Percentiles rank a stretch among this genome's conserved stretches.
These are phyloP conservation scores for Schmidtea mediterranea DNA, from an alignment of 1,140 invertebrate species.

Conservation along the genomic window DNA sequence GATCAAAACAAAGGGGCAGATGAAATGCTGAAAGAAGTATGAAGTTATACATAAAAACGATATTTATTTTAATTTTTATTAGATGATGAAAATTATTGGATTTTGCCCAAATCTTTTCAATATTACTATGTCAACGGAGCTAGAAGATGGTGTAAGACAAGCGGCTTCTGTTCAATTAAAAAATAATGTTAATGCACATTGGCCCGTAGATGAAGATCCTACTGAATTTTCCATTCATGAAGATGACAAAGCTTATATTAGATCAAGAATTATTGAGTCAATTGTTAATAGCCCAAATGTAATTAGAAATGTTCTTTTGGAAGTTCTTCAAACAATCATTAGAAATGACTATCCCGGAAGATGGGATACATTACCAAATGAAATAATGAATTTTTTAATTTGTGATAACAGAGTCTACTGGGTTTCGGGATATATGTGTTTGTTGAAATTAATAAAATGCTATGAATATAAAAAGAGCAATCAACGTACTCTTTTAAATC, in stretches of 20 bases:
- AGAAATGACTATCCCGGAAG: slow-evolving; percentile 78
- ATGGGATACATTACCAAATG: slow-evolving; percentile 82
- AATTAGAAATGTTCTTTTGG: slow-evolving; percentile 35
- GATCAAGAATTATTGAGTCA: slow-evolving; percentile 72
- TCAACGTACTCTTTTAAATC: slow-evolving; percentile 57
- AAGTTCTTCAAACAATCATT: slow-evolving; percentile 35
- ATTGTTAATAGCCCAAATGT: slow-evolving; percentile 65
- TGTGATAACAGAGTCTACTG: slow-evolving; percentile 50
- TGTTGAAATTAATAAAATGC: slow-evolving; percentile 81
- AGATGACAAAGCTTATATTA: slow-evolving; percentile 68
- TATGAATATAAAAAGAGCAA: slow-evolving; percentile 77
- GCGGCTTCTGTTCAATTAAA: slow-evolving; percentile 1
- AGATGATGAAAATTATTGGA: not conserved
- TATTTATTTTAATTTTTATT: no score
- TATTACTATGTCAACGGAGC: not conserved
- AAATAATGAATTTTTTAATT: slow-evolving; percentile 53
- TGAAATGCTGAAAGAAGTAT: no score
- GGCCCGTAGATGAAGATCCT: slow-evolving; percentile 39
- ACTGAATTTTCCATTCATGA: slow-evolving; percentile 67
- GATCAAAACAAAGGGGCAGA: no score
- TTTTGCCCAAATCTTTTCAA: not conserved
- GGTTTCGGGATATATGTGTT: slow-evolving; percentile 61
- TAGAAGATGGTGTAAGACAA: not conserved
- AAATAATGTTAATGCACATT: slow-evolving; percentile 3
- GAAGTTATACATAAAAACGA: no score